phyloP scores from a whole-genome alignment of 2,113 vertebrate genomes.

The Thryonomys swinderianus region DNA sequence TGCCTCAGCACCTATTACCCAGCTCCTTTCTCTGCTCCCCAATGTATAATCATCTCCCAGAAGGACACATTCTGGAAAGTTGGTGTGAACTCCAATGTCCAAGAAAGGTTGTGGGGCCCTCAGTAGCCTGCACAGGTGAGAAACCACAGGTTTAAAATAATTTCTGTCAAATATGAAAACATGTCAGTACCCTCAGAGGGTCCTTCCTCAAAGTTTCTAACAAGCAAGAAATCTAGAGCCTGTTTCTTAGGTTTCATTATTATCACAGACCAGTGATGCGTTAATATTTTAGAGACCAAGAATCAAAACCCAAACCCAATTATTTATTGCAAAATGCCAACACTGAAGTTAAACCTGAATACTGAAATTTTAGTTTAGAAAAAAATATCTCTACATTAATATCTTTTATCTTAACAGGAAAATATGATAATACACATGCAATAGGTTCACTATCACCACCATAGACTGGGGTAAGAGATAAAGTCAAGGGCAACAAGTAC shows the following conservation, averaged over 20 bases:
- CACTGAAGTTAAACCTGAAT: too few species aligned
- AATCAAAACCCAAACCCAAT: too few species aligned
- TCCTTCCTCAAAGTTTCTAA: background rate
- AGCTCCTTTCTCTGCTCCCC: background rate
- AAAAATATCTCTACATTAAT: too few species aligned
- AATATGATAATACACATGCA: too few species aligned
- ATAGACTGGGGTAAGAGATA: background rate
- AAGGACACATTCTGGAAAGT: background rate
- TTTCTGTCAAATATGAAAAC: background rate
- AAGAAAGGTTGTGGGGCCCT: background rate
- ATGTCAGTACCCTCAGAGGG: background rate
- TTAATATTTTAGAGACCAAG: too few species aligned
- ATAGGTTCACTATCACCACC: too few species aligned
- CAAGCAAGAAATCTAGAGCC: background rate
- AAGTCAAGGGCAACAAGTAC: background rate
- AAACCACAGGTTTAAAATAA: background rate
- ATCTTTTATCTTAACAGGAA: too few species aligned
- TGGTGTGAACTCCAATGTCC: background rate
- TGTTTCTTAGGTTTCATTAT: background rate
- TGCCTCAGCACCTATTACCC: background rate
- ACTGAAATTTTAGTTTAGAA: too few species aligned
- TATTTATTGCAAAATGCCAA: too few species aligned
- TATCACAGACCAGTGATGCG: too few species aligned
- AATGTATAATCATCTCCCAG: background rate
- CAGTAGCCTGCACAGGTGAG: background rate